Percentiles rank a stretch among this genome's conserved stretches.
These are phyloP conservation scores for Trichogramma evanescens DNA, from an alignment of 2,888 invertebrate genomes.

Conservation along the genomic window DNA sequence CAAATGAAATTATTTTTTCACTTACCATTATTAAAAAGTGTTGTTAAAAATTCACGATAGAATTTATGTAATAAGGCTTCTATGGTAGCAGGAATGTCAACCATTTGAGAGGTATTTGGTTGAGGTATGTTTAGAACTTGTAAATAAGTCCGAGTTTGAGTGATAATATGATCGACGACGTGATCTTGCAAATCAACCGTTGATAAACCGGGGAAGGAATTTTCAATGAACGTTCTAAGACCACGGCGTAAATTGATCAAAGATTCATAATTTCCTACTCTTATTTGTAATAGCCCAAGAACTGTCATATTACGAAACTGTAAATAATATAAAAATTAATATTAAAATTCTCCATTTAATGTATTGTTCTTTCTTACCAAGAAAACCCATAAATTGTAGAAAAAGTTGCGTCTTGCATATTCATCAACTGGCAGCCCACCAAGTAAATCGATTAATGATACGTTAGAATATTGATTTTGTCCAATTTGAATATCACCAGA, in stretches of 20 bases:
- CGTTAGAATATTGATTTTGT: neutral
- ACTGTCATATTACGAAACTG: conserved; percentile 32
- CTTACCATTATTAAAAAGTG: conserved; percentile 28
- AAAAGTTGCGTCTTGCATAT: conserved; percentile 24
- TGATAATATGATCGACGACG: conserved; percentile 27
- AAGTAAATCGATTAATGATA: conserved; percentile 9
- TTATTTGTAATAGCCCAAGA: conserved; percentile 26
- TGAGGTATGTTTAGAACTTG: conserved; percentile 25
- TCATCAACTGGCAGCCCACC: conserved; percentile 12
- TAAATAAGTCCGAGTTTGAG: conserved; percentile 28
- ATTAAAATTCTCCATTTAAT: neutral
- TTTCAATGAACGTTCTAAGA: conserved; percentile 29
- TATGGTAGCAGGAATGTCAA: conserved; percentile 30
- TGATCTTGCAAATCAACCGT: conserved; percentile 24
- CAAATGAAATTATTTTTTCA: neutral
- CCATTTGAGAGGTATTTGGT: conserved; percentile 18
- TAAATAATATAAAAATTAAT: conserved; percentile 5
- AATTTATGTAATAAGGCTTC: conserved; percentile 28
- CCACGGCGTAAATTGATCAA: conserved; percentile 30
- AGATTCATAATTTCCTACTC: conserved; percentile 25
- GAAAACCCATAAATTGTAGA: conserved; percentile 26
- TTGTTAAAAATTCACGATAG: conserved; percentile 23
- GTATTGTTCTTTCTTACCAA: conserved; percentile 25
- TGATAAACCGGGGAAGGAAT: conserved; percentile 26
- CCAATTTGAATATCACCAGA: too few species aligned